phyloP scores from a whole-genome alignment of 2,888 invertebrate species.

The Ceramica pisi region DNA sequence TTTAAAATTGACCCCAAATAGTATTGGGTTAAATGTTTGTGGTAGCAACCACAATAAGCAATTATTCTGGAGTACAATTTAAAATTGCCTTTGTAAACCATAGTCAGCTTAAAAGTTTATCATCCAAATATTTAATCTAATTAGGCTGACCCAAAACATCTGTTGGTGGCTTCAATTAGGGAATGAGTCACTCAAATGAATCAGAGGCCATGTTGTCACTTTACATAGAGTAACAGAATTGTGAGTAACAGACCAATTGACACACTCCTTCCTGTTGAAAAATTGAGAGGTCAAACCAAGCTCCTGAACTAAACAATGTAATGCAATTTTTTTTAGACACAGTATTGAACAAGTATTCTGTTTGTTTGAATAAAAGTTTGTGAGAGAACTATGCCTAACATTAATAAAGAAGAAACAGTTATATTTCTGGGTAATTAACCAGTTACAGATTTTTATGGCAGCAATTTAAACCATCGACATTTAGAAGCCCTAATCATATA shows the following conservation, averaged over 20 bases:
- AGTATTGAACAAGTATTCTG: neutral
- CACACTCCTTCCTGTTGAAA: conserved; percentile 21
- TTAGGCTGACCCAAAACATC: conserved; percentile 27
- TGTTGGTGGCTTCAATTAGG: conserved; percentile 26
- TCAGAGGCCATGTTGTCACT: conserved; percentile 26
- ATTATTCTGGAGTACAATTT: neutral
- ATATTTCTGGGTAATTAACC: no score
- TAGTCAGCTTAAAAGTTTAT: conserved; percentile 10
- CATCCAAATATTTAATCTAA: conserved; percentile 22
- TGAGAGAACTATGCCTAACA: no score
- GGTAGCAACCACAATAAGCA: no score
- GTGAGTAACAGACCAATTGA: conserved; percentile 45
- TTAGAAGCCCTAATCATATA: no score
- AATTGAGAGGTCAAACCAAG: conserved; percentile 6
- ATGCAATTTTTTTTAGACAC: neutral
- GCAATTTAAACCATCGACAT: no score
- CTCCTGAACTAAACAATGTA: neutral
- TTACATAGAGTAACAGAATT: conserved; percentile 42
- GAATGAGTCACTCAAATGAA: conserved; percentile 55
- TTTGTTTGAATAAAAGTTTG: neutral
- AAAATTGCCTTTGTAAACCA: conserved; percentile 4
- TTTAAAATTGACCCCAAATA: no score
- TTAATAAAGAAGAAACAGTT: no score
- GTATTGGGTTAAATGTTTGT: no score
- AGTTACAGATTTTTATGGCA: no score